Evolutionary conservation across 64 coral and sea anemone genomes (phyloP), one percentile per base, ranked within the genome.

Genomic region (Porites australiensis): DNA sequence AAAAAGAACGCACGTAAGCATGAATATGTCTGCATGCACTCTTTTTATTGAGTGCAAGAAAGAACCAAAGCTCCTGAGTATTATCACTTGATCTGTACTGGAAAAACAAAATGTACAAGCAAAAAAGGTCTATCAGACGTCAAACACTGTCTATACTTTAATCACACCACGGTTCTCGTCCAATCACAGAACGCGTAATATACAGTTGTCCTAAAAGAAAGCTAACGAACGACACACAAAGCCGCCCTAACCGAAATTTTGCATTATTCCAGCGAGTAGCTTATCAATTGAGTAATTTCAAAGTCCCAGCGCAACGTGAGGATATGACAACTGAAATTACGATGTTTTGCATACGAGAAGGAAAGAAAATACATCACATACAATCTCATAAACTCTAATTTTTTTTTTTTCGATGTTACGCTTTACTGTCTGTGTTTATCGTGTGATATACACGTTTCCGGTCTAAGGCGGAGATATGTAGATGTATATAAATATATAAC

Each of bases 391-490:
- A 13, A 16, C 6, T 68, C 64, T 68, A 68, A 19, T 19, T 68
- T 68, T 19, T 68, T 68, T 12, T 68, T 68, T 68, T 68, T 68
- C 22, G 8, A 68, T 68, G 15, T 68, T 68, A 68, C 64, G 64
- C 16, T 68, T 68, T 68, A 68, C 64, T 68, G 64, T 68, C 64
- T 68, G 4, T 68, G 64, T 68, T 68, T 68, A 68, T 19, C 64
- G 2, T 68, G 64, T 9, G 64, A 14, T 68, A 68, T 68, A 68
- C 64, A 14, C 64, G 64, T 68, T 68, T 68, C 64, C 64, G 64
- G 64, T 14, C 22, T 68, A 68, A 18, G 64, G 64, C 64, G 0
- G 64, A 19, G 64, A 68, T 68, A 68, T 68, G 22, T 12, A 68
- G 16, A 18, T 15, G 22, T 68, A 68, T 14, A n/a, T n/a, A n/a